Conservation (phyloP, 1,140 invertebrate genomes). For the Dufourea novaeangliae region DNA sequence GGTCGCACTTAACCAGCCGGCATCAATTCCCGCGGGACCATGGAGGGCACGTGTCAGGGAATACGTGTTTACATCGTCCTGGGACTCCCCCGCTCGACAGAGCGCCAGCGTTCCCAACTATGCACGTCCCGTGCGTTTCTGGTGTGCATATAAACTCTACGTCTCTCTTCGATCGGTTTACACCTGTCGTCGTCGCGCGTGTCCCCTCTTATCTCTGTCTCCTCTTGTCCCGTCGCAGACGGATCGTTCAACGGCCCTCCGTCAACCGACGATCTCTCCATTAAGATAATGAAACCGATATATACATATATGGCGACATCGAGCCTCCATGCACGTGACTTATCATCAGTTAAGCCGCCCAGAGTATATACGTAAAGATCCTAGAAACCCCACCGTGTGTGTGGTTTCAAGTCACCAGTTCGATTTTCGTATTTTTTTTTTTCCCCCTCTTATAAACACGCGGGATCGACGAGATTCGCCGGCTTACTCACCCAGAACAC, state of each 20-base stretch:
- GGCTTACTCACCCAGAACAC: constrained; percentile 37
- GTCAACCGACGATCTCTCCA: not conserved
- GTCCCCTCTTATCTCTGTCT: not conserved
- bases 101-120: no score
- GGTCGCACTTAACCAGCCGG: constrained; percentile 20
- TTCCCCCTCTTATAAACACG: no score
- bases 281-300: not conserved
- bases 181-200: not conserved
- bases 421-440: no score
- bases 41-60: constrained; percentile 42
- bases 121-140: no score
- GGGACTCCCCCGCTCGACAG: no score
- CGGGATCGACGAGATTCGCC: not conserved
- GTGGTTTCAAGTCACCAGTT: no score
- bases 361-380: no score
- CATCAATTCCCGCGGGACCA: constrained; percentile 28
- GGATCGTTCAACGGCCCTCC: not conserved
- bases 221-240: not conserved
- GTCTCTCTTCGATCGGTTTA: constrained; percentile 17
- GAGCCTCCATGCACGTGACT: not conserved
- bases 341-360: no score
- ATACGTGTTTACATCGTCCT: constrained; percentile 50
- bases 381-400: no score
- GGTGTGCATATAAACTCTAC: no score
- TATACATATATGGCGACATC: not conserved